These are phyloP conservation scores for Drosophila pseudotalamancana DNA, from an alignment of 2,888 invertebrate species.

Conservation along the genomic window DNA sequence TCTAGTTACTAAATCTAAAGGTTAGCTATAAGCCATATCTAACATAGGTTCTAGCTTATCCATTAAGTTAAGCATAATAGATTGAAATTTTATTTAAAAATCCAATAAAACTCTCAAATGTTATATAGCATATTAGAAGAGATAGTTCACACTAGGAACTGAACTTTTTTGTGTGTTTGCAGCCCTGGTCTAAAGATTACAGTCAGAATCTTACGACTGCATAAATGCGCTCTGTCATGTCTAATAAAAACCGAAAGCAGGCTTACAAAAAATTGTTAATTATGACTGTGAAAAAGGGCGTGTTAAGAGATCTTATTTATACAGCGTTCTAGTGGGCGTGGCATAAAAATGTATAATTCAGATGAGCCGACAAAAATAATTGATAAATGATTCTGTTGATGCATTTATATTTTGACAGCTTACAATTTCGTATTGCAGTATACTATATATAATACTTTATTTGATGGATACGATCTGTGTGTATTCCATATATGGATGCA, in stretches of 20 bases:
- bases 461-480: too few relatives aligned
- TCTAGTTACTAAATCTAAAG: too few relatives aligned
- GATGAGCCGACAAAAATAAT: not conserved
- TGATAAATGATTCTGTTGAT: not conserved
- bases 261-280: not conserved
- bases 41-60: too few relatives aligned
- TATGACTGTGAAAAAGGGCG: not conserved
- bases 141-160: too few relatives aligned
- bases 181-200: not conserved
- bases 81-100: not conserved
- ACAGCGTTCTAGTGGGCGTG: not conserved
- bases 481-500: too few relatives aligned
- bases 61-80: not conserved
- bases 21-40: too few relatives aligned
- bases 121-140: too few relatives aligned
- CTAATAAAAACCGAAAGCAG: not conserved
- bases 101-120: not conserved
- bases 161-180: not conserved
- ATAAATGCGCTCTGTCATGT: conserved; percentile 2
- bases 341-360: not conserved
- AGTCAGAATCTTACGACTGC: not conserved
- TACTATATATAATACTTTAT: too few relatives aligned
- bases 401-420: too few relatives aligned
- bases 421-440: too few relatives aligned
- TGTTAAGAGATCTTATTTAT: too few relatives aligned